These are phyloP conservation scores for Oligia strigilis DNA, from an alignment of 2,888 invertebrate species.

Conservation along the genomic window DNA sequence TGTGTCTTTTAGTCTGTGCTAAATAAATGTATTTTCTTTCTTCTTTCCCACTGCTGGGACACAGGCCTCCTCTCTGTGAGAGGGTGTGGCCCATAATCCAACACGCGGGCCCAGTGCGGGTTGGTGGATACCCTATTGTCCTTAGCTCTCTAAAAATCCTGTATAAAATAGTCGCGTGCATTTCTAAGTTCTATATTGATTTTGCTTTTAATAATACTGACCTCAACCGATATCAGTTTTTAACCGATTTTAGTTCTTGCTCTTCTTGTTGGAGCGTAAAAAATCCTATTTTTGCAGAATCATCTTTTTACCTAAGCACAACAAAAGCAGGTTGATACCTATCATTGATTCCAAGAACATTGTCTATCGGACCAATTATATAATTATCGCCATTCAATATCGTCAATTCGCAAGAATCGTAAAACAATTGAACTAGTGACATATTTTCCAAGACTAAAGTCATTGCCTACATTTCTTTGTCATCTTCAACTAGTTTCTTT, in stretches of 20 bases:
- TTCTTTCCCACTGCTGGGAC: background rate
- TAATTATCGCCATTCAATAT: constrained; percentile 44
- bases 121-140: too few relatives aligned
- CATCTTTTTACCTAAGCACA: background rate
- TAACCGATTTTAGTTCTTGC: too few relatives aligned
- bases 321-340: constrained; percentile 29
- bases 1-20: too few relatives aligned
- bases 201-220: background rate
- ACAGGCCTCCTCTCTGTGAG: background rate
- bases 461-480: constrained; percentile 40
- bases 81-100: background rate
- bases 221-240: background rate
- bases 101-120: background rate
- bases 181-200: background rate
- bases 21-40: too few relatives aligned
- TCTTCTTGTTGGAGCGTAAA: background rate
- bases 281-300: background rate
- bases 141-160: background rate
- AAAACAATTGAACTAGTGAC: constrained; percentile 45
- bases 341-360: constrained; percentile 25
- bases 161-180: background rate
- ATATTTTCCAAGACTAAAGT: constrained; percentile 41
- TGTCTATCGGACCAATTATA: constrained; percentile 31
- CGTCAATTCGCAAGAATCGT: constrained; percentile 42
- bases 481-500: constrained; percentile 36